Conservation (phyloP, 2,797 vertebrate species). For the Leuciscus waleckii region DNA sequence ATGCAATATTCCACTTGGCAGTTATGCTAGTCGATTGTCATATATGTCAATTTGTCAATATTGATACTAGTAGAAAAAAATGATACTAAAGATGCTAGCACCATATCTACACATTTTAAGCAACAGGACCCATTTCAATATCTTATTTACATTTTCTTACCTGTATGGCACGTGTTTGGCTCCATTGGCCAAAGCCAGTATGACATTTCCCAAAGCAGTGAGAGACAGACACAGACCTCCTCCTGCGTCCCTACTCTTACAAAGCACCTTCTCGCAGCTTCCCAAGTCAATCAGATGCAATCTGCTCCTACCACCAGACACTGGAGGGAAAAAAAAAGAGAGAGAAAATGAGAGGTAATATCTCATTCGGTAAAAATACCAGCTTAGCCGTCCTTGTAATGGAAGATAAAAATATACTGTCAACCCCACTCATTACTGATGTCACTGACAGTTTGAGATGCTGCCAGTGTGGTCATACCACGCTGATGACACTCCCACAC, state of each 20-base stretch:
- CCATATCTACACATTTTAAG: not conserved
- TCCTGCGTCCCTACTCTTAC: slow-evolving; percentile 90
- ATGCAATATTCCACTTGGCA: not conserved
- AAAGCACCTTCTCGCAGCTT: slow-evolving; percentile 91
- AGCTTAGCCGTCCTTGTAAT: slow-evolving; percentile 5
- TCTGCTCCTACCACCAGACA: slow-evolving; percentile 97
- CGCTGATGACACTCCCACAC: slow-evolving; percentile 31
- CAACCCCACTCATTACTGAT: slow-evolving; percentile 19
- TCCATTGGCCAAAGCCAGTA: slow-evolving; percentile 95
- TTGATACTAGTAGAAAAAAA: not conserved
- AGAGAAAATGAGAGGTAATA: not conserved
- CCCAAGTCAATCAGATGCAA: slow-evolving; percentile 97
- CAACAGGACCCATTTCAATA: not conserved
- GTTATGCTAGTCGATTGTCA: not conserved
- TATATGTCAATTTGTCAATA: not conserved
- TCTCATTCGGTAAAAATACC: slow-evolving; percentile 10
- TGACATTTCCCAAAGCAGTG: slow-evolving; percentile 93
- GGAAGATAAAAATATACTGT: slow-evolving; percentile 21
- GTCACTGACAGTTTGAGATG: slow-evolving; percentile 23
- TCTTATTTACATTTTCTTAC: slow-evolving; percentile 70
- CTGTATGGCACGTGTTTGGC: slow-evolving; percentile 98
- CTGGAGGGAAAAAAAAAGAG: slow-evolving; percentile 68
- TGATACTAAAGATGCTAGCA: not conserved
- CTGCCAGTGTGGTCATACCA: slow-evolving; percentile 21
- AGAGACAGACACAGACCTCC: slow-evolving; percentile 90